These are phyloP conservation scores for Pomatostomus ruficeps DNA, from an alignment of 2,113 vertebrate genomes.

Conservation along the genomic window DNA sequence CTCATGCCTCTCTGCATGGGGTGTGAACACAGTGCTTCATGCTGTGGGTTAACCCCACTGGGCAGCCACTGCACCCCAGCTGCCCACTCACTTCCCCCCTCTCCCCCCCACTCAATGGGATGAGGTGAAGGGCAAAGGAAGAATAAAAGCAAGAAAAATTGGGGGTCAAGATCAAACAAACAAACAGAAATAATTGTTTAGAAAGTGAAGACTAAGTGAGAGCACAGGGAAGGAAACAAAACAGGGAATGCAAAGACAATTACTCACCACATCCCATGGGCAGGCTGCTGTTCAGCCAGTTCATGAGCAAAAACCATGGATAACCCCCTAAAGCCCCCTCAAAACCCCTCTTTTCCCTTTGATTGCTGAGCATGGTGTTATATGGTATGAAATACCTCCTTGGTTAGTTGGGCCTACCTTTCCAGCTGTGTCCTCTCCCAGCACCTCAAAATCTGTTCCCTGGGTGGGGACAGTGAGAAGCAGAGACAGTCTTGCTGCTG, in stretches of 20 bases:
- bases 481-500: neutral
- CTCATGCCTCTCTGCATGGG: neutral
- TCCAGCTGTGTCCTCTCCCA: neutral
- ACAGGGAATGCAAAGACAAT: neutral
- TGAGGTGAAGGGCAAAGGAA: neutral
- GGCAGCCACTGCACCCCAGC: neutral
- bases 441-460: neutral
- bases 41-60: neutral
- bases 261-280: fast-evolving
- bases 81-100: neutral
- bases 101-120: too few relatives aligned
- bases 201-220: neutral
- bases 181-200: neutral
- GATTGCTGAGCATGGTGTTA: neutral
- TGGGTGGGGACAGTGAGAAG: neutral
- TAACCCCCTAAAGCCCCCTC: neutral
- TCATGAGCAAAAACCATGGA: neutral
- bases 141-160: neutral
- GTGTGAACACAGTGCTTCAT: neutral
- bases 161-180: neutral
- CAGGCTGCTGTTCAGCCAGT: neutral
- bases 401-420: neutral
- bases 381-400: neutral
- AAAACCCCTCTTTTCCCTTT: neutral
- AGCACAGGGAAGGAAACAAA: neutral